Base-by-base conservation (phyloP, 2,797 vertebrate genomes). In the Parotocinclus haroldoi region DNA sequence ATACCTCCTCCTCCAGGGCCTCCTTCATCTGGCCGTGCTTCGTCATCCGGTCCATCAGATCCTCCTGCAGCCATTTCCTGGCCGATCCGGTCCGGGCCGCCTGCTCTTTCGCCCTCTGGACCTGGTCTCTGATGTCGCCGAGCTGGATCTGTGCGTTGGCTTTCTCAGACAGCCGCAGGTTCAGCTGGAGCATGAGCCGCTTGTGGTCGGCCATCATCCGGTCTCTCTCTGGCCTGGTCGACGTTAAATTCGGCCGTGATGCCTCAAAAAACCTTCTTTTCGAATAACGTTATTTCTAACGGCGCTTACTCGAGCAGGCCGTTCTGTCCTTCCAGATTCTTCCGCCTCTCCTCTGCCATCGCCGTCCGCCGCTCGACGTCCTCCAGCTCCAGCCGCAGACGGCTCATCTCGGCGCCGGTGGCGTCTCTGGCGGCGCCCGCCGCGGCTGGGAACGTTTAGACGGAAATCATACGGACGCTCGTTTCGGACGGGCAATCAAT, bases 101-200 rank as follows among this genome's bases (percentile, higher is more conserved):
- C 74, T 84, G 55, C 16, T 82, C 73, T 63, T 76, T 80, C 13
- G 85, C 66, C 0, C 74, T 37, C 56, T 83, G 87, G 6, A 75
- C 82, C 62, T 68, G 68, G 42, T 78, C 76, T 12, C 7, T 70
- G 7, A 58, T 88, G 19, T 87, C 75, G 8, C 79, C 85, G 66
- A 93, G 76, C 9, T 78, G 62, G 57, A 78, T 72, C 74, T 81
- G 81, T 46, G 71, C 40, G 0, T n/a, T 8, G 7, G 82, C 82
- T 77, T 88, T 93, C 0, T 63, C 50, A 61, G 71, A 76, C 76
- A 93, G 77, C 1, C 74, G 77, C 1, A 82, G 64, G 61, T 94
- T 93, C 39, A 94, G 74, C 11, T 69, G 40, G 1, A 81, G 63
- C 9, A 90, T 63, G 11, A 37, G 7, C 39, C 73, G 60, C 10